These are phyloP conservation scores for Riptortus pedestris DNA, from an alignment of 1,140 invertebrate genomes.

Conservation along the genomic window DNA sequence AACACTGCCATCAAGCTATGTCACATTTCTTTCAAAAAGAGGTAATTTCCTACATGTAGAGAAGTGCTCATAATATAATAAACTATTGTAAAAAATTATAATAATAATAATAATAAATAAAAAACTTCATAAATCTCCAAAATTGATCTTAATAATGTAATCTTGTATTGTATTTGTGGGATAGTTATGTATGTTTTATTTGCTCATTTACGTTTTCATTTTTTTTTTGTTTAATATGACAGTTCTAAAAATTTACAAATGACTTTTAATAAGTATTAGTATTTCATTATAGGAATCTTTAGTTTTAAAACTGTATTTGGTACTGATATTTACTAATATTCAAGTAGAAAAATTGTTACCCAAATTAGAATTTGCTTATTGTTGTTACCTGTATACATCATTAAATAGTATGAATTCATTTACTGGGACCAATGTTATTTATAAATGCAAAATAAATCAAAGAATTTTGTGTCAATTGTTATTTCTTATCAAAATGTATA, in stretches of 20 bases:
- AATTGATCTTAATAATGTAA: no score
- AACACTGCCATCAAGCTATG: no score
- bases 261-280: background rate
- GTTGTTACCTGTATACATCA: background rate
- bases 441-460: slow-evolving; percentile 5
- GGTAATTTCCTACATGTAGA: no score
- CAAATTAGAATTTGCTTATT: background rate
- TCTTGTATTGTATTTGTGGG: no score
- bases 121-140: no score
- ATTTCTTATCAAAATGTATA: slow-evolving; percentile 7
- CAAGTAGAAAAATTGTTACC: background rate
- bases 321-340: background rate
- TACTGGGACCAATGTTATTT: background rate
- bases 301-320: background rate
- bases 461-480: slow-evolving; percentile 8
- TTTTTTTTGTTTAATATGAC: background rate
- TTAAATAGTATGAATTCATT: background rate
- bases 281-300: background rate
- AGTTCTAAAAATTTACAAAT: background rate
- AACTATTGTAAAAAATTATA: no score
- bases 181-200: no score
- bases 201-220: background rate
- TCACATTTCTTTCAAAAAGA: no score
- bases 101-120: no score
- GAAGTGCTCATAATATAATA: no score